Base-by-base conservation (phyloP, 2,113 vertebrate species). In the Sula dactylatra region DNA sequence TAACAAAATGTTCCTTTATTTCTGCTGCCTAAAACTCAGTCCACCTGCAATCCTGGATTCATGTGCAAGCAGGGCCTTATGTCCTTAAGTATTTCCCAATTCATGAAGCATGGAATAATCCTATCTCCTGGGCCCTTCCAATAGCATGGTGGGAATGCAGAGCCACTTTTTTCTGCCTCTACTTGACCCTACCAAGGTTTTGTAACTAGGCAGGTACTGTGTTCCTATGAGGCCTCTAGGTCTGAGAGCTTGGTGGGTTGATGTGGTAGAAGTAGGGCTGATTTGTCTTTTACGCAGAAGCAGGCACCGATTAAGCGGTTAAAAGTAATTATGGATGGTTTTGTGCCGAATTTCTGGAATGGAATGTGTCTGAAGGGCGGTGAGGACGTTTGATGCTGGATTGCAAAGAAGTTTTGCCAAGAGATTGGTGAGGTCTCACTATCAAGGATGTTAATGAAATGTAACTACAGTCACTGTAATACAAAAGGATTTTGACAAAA, bases 361-460 rank as follows among this genome's bases (percentile, higher is more conserved):
- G 49, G 93, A 92, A 96, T 87, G 91, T 94, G 82, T 94, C 93
- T 89, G 73, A 82, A 72, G 45, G 78, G 18, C 50, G 49, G 14
- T 80, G 82, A 87, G 91, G 40, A 42, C 0, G 92, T 92, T 91
- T 73, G 70, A 27, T 73, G 67, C 6, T 82, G 82, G 77, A 65
- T 67, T 25, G 90, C 0, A 13, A 82, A 74, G 36, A 72, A 56
- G 74, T 90, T 91, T 82, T 90, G 81, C 74, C 71, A 56, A 82
- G 82, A 64, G 9, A 42, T 91, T 61, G 70, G 25, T 85, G 73
- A 93, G 42, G 34, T 88, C 40, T 86, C 58, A 45, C 49, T 65
- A 13, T 70, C 50, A 65, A 85, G 45, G 40, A 49, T 69, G 36
- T 49, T 76, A 69, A 77, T 50, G 77, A 93, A 91, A 91, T 88